Evolutionary conservation across 1,140 invertebrate genomes (phyloP).

Genomic region (Papilio polytes): DNA sequence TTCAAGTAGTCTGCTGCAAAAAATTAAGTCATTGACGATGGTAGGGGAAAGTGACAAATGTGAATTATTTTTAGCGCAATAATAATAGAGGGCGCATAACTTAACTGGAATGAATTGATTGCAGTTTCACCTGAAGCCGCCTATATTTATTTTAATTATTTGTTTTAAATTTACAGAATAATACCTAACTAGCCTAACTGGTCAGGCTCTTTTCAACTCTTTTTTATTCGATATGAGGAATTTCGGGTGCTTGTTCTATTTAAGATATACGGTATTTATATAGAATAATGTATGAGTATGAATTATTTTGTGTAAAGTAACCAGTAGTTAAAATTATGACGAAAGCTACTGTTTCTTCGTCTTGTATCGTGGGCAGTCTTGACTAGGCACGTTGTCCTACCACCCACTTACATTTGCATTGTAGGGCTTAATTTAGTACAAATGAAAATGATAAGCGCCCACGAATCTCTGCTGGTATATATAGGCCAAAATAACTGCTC

Average conservation of each 20-base stretch:
- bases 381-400: not conserved
- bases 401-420: not conserved
- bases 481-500: not conserved
- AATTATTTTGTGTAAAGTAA: not conserved
- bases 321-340: not conserved
- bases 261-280: no score
- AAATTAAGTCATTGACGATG: conserved; percentile 18
- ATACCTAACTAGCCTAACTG: not conserved
- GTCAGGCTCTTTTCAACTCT: no score
- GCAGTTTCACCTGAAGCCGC: conserved; percentile 50
- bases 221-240: no score
- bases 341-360: not conserved
- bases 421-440: not conserved
- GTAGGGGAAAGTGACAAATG: conserved; percentile 53
- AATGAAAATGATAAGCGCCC: not conserved
- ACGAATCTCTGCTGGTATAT: not conserved
- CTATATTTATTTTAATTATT: not conserved
- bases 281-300: no score
- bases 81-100: conserved; percentile 59
- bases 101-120: conserved; percentile 68
- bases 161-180: not conserved
- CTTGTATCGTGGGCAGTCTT: not conserved
- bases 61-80: conserved; percentile 67
- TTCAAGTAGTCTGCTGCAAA: not conserved
- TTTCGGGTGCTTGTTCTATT: no score